phyloP scores from a whole-genome alignment of 2,888 invertebrate species.

The Parthenolecanium corni region DNA sequence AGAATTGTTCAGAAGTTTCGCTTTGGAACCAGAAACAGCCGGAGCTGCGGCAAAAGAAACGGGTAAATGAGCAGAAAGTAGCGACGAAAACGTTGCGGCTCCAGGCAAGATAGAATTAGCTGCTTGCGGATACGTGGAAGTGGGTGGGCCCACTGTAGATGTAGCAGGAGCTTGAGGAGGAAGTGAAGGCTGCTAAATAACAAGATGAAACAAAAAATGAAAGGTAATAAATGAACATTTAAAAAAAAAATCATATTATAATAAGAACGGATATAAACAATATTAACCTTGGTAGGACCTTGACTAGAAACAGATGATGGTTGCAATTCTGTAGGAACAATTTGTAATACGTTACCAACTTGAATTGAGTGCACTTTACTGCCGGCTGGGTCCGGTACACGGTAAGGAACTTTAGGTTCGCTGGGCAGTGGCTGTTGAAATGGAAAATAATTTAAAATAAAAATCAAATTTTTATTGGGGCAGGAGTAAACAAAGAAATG shows the following conservation, averaged over 20 bases:
- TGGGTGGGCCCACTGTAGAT: too few species aligned
- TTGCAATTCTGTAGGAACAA: constrained; percentile 17
- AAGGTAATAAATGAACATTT: too few species aligned
- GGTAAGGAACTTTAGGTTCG: constrained; percentile 2
- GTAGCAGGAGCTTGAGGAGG: too few species aligned
- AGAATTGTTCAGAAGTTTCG: neutral
- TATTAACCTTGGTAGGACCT: constrained; percentile 6
- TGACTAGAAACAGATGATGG: constrained; percentile 17
- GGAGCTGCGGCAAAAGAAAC: constrained; percentile 19
- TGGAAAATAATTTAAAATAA: neutral
- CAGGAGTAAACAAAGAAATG: too few species aligned
- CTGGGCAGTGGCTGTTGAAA: neutral
- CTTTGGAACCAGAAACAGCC: constrained; percentile 15
- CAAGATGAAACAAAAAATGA: too few species aligned
- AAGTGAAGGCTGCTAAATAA: too few species aligned
- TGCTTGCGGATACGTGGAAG: too few species aligned
- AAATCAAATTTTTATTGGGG: neutral
- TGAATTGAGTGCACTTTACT: constrained; percentile 22
- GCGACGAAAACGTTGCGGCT: neutral
- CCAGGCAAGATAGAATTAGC: neutral
- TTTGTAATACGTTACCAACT: constrained; percentile 22
- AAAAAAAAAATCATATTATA: too few species aligned
- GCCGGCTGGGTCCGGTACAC: constrained; percentile 11
- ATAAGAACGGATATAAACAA: constrained; percentile 8
- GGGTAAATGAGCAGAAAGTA: constrained; percentile 17